Evolutionary conservation across 2,888 invertebrate genomes (phyloP).

Genomic region (Coleophora deauratella): DNA sequence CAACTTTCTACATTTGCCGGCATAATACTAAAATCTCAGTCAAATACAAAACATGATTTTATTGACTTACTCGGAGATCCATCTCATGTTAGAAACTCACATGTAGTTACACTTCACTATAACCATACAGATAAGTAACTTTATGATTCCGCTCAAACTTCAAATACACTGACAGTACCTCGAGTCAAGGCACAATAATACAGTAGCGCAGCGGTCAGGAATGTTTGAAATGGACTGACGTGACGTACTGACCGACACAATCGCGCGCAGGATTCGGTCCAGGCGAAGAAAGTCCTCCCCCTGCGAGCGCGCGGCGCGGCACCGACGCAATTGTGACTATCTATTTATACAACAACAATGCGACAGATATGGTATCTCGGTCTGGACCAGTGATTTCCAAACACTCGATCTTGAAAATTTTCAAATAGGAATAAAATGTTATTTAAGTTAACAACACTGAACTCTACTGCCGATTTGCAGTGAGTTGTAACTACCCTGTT

Average conservation of each 20-base stretch:
- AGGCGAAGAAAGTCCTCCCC: conserved; percentile 3
- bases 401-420: too few relatives aligned
- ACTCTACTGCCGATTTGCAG: too few relatives aligned
- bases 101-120: conserved; percentile 30
- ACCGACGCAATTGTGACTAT: too few relatives aligned
- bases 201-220: background rate
- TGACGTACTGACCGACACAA: conserved; percentile 6
- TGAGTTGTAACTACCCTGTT: too few relatives aligned
- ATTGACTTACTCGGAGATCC: conserved; percentile 48
- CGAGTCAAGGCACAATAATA: conserved; percentile 1
- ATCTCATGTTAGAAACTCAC: conserved; percentile 44
- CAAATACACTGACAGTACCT: too few relatives aligned
- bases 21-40: background rate
- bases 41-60: background rate
- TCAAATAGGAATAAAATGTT: too few relatives aligned
- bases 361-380: too few relatives aligned
- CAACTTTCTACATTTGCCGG: too few relatives aligned
- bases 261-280: conserved; percentile 5
- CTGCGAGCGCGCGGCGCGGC: background rate
- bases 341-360: too few relatives aligned
- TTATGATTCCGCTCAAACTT: too few relatives aligned
- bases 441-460: too few relatives aligned
- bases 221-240: background rate
- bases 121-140: conserved; percentile 11
- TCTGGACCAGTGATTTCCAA: too few relatives aligned